Base-by-base conservation (phyloP, 1,140 invertebrate species). In the Pinna nobilis region DNA sequence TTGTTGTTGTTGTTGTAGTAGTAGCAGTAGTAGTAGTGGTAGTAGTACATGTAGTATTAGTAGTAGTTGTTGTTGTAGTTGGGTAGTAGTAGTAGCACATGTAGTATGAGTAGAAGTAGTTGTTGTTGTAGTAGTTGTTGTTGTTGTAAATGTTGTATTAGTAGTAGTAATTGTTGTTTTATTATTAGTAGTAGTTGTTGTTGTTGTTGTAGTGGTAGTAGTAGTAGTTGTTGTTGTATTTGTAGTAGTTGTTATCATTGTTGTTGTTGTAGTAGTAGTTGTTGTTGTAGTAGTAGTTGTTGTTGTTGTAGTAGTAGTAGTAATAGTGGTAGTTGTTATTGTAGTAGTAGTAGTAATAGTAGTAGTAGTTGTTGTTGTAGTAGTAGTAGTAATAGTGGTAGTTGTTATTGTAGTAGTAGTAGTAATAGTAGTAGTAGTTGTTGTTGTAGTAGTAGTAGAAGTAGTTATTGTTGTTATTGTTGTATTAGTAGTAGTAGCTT, bases 401-500 rank as follows among this genome's bases (percentile, higher is more conserved):
- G 61, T 72, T 35, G 44, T 65, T 32, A 49, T 65, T 32, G 44
- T 37, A 65, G 47, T 6, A 51, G 32, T 50, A 51, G 47, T 49
- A 51, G 28, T 35, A 28, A 37, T 35, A 39, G 41, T 35, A 53
- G 50, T 50, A 53, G 61, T 65, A 53, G 70, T 72, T 35, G 35
- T 65, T 53, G 61, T 66, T 39, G 61, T 39, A 66, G 47, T 65
- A 53, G 60, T 71, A 65, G 47, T 71, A 65, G 49, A 50, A 65
- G 60, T 71, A 51, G 61, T 72, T 37, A 35, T 70, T 39, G 67
- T 70, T 32, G 67, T 64, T 37, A 55, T 70, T 37, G 55, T 61
- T 41, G 51, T 70, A 70, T 59, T 33, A 71, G 69, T 51, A 65
- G 69, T 37, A 71, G 69, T 65, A 50, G 70, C 47, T 65, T 35